phyloP scores from a whole-genome alignment of 92 coral and sea anemone genomes.

The Isaurus tuberculatus region DNA sequence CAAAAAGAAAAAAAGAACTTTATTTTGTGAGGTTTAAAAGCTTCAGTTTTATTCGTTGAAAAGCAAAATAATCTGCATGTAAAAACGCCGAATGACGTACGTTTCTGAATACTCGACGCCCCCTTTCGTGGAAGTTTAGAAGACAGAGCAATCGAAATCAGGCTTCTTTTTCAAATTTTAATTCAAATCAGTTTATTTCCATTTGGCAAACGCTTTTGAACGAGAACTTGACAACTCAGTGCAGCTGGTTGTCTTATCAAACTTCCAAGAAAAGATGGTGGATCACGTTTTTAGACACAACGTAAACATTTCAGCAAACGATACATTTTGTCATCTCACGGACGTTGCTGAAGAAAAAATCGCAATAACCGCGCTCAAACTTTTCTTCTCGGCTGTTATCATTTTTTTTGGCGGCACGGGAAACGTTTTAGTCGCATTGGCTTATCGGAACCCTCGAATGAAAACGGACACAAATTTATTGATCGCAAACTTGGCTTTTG shows the following conservation, averaged over 20 bases:
- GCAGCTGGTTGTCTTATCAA: not conserved
- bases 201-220: too few species aligned
- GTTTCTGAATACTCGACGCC: not conserved
- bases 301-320: not conserved
- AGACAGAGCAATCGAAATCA: not conserved
- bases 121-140: not conserved
- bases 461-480: slow-evolving; percentile 87
- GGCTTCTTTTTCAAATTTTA: not conserved
- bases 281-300: not conserved
- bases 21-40: not conserved
- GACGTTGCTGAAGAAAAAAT: slow-evolving; percentile 1
- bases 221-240: not conserved
- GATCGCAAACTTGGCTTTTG: slow-evolving; percentile 87
- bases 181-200: not conserved
- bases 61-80: too few species aligned
- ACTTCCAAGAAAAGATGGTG: not conserved
- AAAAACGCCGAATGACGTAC: not conserved
- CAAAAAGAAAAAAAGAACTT: too few species aligned
- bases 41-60: not conserved
- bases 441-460: slow-evolving; percentile 85
- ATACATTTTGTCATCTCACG: not conserved
- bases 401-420: slow-evolving; percentile 75
- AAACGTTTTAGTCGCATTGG: slow-evolving; percentile 75
- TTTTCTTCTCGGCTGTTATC: slow-evolving; percentile 59
- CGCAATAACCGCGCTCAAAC: slow-evolving; percentile 16